Conservation (phyloP, 2,888 invertebrate species). For the Digitonthophagus gazella region DNA sequence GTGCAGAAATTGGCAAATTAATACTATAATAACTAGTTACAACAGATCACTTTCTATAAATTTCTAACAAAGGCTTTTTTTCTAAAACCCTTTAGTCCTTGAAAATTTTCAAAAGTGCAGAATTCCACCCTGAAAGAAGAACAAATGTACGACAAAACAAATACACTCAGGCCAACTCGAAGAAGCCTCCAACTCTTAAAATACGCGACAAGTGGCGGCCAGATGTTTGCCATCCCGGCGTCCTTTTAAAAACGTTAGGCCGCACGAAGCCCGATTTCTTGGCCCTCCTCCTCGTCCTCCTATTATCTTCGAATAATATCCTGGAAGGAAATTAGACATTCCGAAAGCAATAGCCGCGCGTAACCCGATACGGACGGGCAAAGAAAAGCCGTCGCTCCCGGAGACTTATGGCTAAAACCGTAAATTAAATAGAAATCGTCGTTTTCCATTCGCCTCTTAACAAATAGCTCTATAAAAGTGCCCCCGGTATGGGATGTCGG, state of each 20-base stretch:
- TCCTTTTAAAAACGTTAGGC: not conserved
- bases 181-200: not conserved
- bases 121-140: not conserved
- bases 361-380: not conserved
- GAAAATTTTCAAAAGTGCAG: too few species aligned
- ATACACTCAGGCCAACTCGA: not conserved
- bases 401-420: not conserved
- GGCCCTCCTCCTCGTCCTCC: not conserved
- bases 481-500: not conserved
- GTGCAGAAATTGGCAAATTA: too few species aligned
- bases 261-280: not conserved
- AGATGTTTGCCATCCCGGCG: not conserved
- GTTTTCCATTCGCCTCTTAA: not conserved
- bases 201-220: not conserved
- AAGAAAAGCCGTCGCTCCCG: not conserved
- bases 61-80: too few species aligned
- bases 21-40: too few species aligned
- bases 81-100: too few species aligned
- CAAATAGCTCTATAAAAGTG: not conserved
- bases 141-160: not conserved
- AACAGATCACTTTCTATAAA: too few species aligned
- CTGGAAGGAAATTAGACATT: not conserved
- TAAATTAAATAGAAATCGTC: not conserved
- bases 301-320: not conserved
- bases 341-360: not conserved